Evolutionary conservation across 1,140 invertebrate species (phyloP).

Genomic region (Heliconius nattereri): DNA sequence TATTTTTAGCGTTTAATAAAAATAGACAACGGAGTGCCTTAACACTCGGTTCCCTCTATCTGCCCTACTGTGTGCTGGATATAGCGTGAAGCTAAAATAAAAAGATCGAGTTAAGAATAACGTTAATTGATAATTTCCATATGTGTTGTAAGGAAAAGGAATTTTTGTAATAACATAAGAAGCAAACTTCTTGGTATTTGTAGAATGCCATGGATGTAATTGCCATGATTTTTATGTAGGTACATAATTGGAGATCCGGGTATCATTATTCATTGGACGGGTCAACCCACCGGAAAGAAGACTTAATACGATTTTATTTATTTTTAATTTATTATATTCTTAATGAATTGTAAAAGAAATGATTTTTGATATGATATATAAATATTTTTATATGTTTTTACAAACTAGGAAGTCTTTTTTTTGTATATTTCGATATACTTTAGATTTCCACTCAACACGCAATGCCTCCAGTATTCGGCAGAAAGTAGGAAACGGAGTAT

Average conservation of each 20-base stretch:
- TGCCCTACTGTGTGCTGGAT: too few species aligned
- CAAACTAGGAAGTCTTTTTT: background rate
- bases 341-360: background rate
- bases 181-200: conserved; percentile 26
- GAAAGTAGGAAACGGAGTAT: too few species aligned
- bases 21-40: too few species aligned
- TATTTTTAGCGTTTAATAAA: too few species aligned
- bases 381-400: background rate
- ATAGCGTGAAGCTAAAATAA: too few species aligned
- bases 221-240: conserved; percentile 22
- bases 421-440: too few species aligned
- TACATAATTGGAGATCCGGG: conserved; percentile 23
- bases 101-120: too few species aligned
- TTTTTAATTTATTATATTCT: background rate
- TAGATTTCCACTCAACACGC: too few species aligned
- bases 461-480: too few species aligned
- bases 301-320: background rate
- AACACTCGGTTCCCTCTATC: too few species aligned
- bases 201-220: conserved; percentile 25
- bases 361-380: background rate
- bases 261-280: background rate
- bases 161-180: conserved; percentile 19
- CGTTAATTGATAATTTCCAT: too few species aligned
- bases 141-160: conserved; percentile 23
- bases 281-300: conserved; percentile 3